Conservation (phyloP, 2,888 invertebrate species). For the Drosophila mimetica region DNA sequence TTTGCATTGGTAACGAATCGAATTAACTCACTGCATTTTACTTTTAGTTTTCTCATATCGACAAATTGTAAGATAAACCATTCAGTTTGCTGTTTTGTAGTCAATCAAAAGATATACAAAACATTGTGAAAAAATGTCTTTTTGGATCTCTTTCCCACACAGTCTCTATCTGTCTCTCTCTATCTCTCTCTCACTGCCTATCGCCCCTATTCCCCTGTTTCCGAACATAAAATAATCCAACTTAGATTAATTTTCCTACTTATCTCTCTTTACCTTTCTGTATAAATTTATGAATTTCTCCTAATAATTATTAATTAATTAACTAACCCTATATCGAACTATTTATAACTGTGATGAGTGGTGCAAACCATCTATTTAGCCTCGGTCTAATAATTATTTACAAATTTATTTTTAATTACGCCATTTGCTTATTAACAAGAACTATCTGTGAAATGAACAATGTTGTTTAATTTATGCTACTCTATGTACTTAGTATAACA, state of each 20-base stretch:
- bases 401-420: slow-evolving; percentile 27
- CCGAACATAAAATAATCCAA: slow-evolving; percentile 14
- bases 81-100: slow-evolving; percentile 55
- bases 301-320: slow-evolving; percentile 42
- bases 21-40: slow-evolving; percentile 33
- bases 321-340: slow-evolving; percentile 50
- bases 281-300: slow-evolving; percentile 36
- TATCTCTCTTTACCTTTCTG: slow-evolving; percentile 31
- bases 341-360: slow-evolving; percentile 33
- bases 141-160: slow-evolving; percentile 82
- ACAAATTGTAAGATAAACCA: slow-evolving; percentile 64
- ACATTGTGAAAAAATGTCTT: slow-evolving; percentile 82
- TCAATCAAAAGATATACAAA: slow-evolving; percentile 39
- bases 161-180: slow-evolving; percentile 27
- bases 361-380: slow-evolving; percentile 23
- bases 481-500: slow-evolving; percentile 38
- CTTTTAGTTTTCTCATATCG: slow-evolving; percentile 24
- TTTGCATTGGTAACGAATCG: slow-evolving; percentile 56
- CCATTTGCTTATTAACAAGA: slow-evolving; percentile 31
- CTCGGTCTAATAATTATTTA: slow-evolving; percentile 26
- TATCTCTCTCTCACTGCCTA: slow-evolving; percentile 24
- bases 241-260: slow-evolving; percentile 23
- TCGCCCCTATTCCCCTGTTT: slow-evolving; percentile 26
- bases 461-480: slow-evolving; percentile 31
- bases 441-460: slow-evolving; percentile 26